Conservation (phyloP, 2,113 vertebrate species). For the Clarias gariepinus region DNA sequence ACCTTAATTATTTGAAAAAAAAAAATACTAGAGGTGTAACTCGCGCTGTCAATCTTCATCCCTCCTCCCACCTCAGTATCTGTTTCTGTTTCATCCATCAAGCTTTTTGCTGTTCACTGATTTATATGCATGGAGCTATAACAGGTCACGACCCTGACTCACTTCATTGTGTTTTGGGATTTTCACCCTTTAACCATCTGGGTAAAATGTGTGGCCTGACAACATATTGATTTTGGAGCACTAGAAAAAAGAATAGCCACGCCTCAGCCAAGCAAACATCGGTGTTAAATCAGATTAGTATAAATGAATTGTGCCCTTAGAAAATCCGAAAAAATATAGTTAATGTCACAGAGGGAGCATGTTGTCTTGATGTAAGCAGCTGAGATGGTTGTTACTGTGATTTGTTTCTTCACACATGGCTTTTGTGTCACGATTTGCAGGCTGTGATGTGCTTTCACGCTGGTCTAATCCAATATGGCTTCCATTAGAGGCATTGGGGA, state of each 20-base stretch:
- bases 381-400: slow-evolving; percentile 43
- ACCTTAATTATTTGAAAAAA: too few relatives aligned
- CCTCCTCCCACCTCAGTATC: slow-evolving; percentile 5
- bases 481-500: slow-evolving; percentile 50
- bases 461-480: slow-evolving; percentile 54
- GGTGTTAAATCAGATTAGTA: slow-evolving; percentile 22
- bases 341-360: slow-evolving; percentile 23
- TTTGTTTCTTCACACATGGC: slow-evolving; percentile 34
- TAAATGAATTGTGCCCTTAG: not conserved
- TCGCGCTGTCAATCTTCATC: not conserved
- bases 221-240: slow-evolving; percentile 32
- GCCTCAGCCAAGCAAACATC: not conserved
- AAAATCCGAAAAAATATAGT: slow-evolving; percentile 37
- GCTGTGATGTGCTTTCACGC: slow-evolving; percentile 33
- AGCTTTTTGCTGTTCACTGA: slow-evolving; percentile 9
- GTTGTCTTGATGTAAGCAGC: slow-evolving; percentile 36
- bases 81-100: slow-evolving; percentile 28
- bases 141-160: slow-evolving; percentile 42
- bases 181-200: slow-evolving; percentile 46
- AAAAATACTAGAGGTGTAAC: not conserved
- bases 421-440: slow-evolving; percentile 12
- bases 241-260: not conserved
- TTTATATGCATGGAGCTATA: slow-evolving; percentile 37
- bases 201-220: slow-evolving; percentile 14
- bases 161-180: slow-evolving; percentile 27